A percentile compares a stretch with the other conserved stretches of the same genome.
Evolutionary conservation across 2,113 vertebrate species (phyloP).

Genomic region (Columba livia): DNA sequence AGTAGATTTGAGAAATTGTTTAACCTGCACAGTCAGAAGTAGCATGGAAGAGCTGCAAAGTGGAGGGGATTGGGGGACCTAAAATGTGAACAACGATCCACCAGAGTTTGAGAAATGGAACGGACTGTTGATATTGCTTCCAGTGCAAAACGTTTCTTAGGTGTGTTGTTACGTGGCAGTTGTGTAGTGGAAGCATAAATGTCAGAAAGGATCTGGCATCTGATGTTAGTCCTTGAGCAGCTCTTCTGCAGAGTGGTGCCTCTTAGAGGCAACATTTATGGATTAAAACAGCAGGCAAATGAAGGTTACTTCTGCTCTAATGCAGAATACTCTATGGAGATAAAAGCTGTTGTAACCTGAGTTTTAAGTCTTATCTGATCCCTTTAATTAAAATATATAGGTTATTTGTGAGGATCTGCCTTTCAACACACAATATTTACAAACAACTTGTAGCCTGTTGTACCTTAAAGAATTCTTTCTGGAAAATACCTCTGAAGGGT

Average conservation of each 20-base stretch:
- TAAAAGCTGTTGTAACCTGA: neutral
- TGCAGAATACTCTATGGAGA: neutral
- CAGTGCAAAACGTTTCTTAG: neutral
- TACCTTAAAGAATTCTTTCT: neutral
- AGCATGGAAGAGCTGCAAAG: neutral
- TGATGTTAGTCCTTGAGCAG: fast-evolving
- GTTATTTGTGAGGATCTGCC: neutral
- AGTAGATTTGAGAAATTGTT: neutral
- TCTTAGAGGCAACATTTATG: neutral
- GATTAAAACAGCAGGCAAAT: neutral
- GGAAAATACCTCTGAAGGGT: neutral
- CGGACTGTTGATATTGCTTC: neutral
- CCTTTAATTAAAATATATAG: neutral
- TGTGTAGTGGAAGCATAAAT: neutral
- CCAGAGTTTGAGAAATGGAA: neutral
- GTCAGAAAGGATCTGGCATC: neutral
- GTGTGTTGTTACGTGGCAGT: neutral
- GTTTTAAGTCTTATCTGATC: neutral
- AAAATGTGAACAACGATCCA: neutral
- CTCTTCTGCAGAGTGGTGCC: neutral
- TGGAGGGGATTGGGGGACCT: neutral
- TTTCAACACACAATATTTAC: neutral
- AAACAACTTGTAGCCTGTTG: neutral
- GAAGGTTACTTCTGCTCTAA: neutral
- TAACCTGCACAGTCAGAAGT: neutral